Base-by-base conservation (phyloP, 2,797 vertebrate genomes). In the Rhyacichthys aspro region DNA sequence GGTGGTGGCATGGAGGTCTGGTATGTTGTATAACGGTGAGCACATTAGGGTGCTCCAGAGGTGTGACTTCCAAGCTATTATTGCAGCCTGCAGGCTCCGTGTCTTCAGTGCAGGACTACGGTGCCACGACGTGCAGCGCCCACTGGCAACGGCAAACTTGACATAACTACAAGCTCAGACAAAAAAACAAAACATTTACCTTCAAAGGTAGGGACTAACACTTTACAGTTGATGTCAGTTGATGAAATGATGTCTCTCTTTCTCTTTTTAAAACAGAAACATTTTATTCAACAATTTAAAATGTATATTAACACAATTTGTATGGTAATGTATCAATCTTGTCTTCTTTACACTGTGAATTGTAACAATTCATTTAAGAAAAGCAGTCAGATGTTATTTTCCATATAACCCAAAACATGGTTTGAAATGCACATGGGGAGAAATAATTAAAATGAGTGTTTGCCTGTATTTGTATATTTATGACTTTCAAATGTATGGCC, bases 81-180 rank as follows among this genome's bases (percentile, higher is more conserved):
- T 90, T 90, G 63, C 87, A 92, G 91, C 54, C 71, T 60, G 19
- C 82, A 86, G 83, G 41, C 62, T 76, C 77, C 0, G 9, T 55
- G 54, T 55, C 55, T 42, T 70, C 64, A 18, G 34, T 54, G 32
- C 77, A 78, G 72, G 72, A 87, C 73, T 90, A 90, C 19, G 84
- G 83, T 42, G 79, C 88, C 65, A 85, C 74, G 48, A 45, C 15
- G 1, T 37, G 59, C 71, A 52, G 50, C 48, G n/a, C 32, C 67
- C 34, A 32, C 72, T 63, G 71, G 44, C 61, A 78, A 14, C 18
- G 7, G 45, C 63, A 58, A 49, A 37, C 47, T 45, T 85, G 80
- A 85, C 63, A 75, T 47, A 74, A 83, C 78, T 70, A 69, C 67
- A 71, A 72, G 46, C 41, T 74, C 60, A 74, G 47, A 11, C 10